Evolutionary conservation across 2,797 vertebrate species (phyloP), one percentile per base, ranked within the genome.

Genomic region (Acanthurus tractus): DNA sequence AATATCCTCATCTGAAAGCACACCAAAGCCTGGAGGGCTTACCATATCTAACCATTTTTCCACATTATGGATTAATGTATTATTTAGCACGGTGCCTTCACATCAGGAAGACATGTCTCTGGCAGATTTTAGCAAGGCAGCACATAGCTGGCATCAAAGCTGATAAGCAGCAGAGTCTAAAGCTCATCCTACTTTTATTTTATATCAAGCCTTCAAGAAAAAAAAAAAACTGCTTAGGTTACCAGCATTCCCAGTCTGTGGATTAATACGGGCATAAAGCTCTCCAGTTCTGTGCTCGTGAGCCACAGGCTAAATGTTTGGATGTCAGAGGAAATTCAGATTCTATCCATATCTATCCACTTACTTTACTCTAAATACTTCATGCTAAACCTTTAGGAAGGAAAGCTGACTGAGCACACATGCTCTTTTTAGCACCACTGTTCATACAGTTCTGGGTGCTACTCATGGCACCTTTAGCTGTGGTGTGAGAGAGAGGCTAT

Each of bases 61-160:
- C 70, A 79, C 78, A 72, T 87, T 81, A 79, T 80, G 86, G 80
- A 91, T 89, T 84, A 88, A 79, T 59, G 79, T 69, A 57, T 75
- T 61, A 84, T 87, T 84, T 83, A 83, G 34, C 58, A 53, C 55
- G 63, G 42, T 12, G 25, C 65, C 79, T 81, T 81, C 75, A 70
- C 71, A 86, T 84, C 76, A 86, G 62, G 74, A 76, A 84, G 67
- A 63, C 59, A 36, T 22, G 64, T 66, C 61, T 82, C 61, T 70
- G 11, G 20, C 46, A 54, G 64, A 63, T 78, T 81, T 74, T 34
- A 70, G 75, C 74, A 70, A 68, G 80, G 25, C 15, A 23, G 71
- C 74, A 67, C 56, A 50, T 72, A 58, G 63, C 77, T 85, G 62
- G 52, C 54, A 75, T 68, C 0, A 1, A 79, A 54, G 76, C 65